Evolutionary conservation across 2,113 vertebrate genomes (phyloP), one percentile per base, ranked within the genome.

Genomic region (Zingel zingel): DNA sequence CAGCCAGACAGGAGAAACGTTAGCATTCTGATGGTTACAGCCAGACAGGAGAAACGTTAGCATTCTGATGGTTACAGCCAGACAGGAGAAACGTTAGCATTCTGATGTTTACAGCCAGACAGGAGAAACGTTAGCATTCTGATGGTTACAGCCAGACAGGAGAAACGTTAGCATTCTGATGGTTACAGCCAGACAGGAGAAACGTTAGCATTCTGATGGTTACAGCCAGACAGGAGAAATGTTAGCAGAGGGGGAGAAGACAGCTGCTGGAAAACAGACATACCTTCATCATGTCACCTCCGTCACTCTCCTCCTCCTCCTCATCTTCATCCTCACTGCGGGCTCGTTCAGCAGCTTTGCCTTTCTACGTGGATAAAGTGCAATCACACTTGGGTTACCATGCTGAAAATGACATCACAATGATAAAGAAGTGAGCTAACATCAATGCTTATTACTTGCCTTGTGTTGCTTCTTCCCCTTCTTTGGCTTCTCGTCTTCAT

Each of bases 211-310:
- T 23, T 23, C 2, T 0, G 14, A 62, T 12, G 2, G 43, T 8
- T 1, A n/a, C 4, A 62, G 0, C 6, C 23, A 75, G 36, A 48
- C 3, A 67, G 7, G 36, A 39, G 36, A 39, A 39, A 23, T 0
- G 2, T 59, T 45, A 33, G 19, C 33, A 43, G 36, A 39, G 1
- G 11, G 12, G 7, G 6, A 10, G 9, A 30, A 36, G 4, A 30
- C 5, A 57, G 15, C 4, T 6, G 7, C 10, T 13, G 12, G 0
- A 74, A 15, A 21, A 18, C 13, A 39, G 16, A 82, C 89, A 1
- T 70, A 96, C 95, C 94, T 87, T 95, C 90, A 94, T 94, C 13
- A 50, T 94, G 50, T 93, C 93, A 3, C 89, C 89, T 30, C 74
- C 87, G 14, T 95, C 94, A 7, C 89, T 94, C 1, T 93, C 94